Conservation (phyloP, 2,888 invertebrate genomes). For the Andrena camellia region DNA sequence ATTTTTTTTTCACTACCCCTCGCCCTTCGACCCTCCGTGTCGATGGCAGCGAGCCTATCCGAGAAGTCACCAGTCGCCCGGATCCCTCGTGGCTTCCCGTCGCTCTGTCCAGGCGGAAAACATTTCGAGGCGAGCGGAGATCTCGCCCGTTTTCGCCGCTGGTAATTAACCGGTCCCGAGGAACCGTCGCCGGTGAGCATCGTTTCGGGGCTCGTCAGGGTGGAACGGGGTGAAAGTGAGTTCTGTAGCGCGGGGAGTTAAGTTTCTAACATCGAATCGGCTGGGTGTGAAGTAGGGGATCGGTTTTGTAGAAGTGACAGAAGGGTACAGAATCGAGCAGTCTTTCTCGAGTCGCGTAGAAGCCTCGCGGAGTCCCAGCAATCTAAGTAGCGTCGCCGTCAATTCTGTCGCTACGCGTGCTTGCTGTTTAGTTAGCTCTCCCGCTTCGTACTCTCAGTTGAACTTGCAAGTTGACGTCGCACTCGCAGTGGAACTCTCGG, state of each 20-base stretch:
- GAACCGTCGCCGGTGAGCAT: not conserved
- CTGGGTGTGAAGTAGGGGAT: no score
- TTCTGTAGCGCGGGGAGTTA: not conserved
- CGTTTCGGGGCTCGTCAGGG: not conserved
- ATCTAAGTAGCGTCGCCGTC: no score
- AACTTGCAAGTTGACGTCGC: no score
- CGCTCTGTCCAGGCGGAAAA: constrained; percentile 4
- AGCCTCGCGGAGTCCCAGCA: no score
- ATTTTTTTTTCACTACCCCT: not conserved
- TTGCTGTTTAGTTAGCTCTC: no score
- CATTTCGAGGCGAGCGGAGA: constrained; percentile 1
- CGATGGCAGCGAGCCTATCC: constrained; percentile 4
- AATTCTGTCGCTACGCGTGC: no score
- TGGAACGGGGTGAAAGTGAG: not conserved
- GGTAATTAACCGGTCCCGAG: constrained; percentile 27
- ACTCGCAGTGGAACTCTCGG: no score
- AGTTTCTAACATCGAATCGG: no score
- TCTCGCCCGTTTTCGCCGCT: not conserved
- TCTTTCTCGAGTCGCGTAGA: no score
- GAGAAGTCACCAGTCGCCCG: constrained; percentile 1
- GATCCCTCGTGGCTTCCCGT: constrained; percentile 14
- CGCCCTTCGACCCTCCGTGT: constrained; percentile 10
- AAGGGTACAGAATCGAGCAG: no score
- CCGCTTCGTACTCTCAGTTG: no score
- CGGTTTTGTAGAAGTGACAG: no score